Evolutionary conservation across 2,888 invertebrate species (phyloP).

Genomic region (Geotrupes spiniger): DNA sequence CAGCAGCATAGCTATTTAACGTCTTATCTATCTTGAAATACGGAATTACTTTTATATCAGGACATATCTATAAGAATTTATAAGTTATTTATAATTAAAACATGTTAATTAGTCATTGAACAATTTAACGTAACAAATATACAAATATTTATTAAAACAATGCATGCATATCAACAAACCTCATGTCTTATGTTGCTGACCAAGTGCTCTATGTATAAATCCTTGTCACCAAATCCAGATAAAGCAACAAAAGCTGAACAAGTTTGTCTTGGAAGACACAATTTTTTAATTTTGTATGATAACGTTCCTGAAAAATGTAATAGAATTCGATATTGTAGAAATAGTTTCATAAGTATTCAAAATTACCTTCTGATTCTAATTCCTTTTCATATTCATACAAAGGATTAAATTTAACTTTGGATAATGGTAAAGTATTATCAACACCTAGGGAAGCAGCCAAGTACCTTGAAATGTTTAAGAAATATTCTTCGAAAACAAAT

Average conservation of each 20-base stretch:
- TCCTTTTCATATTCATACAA: background rate
- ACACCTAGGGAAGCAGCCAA: slow-evolving; percentile 1
- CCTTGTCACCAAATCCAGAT: slow-evolving; percentile 22
- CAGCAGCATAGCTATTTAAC: slow-evolving; percentile 23
- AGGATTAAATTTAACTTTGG: slow-evolving; percentile 10
- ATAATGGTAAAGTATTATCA: slow-evolving; percentile 16
- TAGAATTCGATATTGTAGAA: too few relatives aligned
- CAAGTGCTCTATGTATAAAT: slow-evolving; percentile 11
- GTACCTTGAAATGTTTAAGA: slow-evolving; percentile 20
- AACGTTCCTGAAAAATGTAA: slow-evolving; percentile 17
- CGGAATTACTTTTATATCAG: slow-evolving; percentile 24
- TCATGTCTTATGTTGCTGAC: slow-evolving; percentile 18
- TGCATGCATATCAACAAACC: too few relatives aligned
- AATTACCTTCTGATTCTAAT: slow-evolving; percentile 7
- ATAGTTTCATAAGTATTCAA: background rate
- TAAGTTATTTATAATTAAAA: background rate
- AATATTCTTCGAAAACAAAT: slow-evolving; percentile 24
- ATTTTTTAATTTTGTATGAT: slow-evolving; percentile 17
- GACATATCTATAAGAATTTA: slow-evolving; percentile 21
- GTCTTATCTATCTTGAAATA: slow-evolving; percentile 13
- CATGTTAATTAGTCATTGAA: too few relatives aligned
- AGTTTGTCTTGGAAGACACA: slow-evolving; percentile 18
- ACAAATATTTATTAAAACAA: too few relatives aligned
- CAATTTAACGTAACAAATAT: too few relatives aligned
- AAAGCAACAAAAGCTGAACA: slow-evolving; percentile 24